These are phyloP conservation scores for Plotosus lineatus DNA, from an alignment of 2,113 vertebrate genomes.

Conservation along the genomic window DNA sequence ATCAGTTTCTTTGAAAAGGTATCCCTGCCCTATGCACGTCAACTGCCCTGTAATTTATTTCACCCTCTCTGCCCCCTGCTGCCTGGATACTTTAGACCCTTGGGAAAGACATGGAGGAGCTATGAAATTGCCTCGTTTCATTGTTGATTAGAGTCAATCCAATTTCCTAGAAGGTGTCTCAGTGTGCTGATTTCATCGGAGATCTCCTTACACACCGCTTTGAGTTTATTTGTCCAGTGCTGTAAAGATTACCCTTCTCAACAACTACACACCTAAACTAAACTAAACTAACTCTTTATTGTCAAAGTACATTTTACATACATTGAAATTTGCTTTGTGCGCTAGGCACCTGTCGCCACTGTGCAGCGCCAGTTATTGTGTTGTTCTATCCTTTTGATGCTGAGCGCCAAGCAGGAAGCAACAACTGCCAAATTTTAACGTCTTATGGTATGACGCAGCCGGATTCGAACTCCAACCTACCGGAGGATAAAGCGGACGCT, in stretches of 20 bases:
- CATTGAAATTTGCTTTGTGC: no score
- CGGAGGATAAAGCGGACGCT: no score
- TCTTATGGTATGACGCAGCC: no score
- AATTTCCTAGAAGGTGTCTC: conserved; percentile 17
- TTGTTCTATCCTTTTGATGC: no score
- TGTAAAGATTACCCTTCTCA: not conserved
- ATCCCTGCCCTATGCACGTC: conserved; percentile 21
- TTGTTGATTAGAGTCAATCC: conserved; percentile 26
- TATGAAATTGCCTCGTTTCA: conserved; percentile 36
- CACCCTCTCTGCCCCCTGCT: conserved; percentile 8
- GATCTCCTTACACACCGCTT: not conserved
- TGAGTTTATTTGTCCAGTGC: not conserved
- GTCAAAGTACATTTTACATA: no score
- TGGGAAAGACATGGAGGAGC: conserved; percentile 48
- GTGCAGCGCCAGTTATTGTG: no score
- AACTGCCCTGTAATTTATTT: conserved; percentile 37
- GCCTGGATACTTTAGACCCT: conserved; percentile 51
- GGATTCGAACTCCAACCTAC: no score
- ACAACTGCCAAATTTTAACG: no score
- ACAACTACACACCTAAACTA: no score
- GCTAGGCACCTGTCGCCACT: no score
- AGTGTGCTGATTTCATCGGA: not conserved
- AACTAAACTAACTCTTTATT: no score
- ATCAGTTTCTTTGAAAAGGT: conserved; percentile 32
- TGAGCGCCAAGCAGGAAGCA: no score